A percentile compares a stretch with the other conserved stretches of the same genome.
These are phyloP conservation scores for Urocitellus parryii DNA, from an alignment of 2,113 vertebrate species.

Conservation along the genomic window DNA sequence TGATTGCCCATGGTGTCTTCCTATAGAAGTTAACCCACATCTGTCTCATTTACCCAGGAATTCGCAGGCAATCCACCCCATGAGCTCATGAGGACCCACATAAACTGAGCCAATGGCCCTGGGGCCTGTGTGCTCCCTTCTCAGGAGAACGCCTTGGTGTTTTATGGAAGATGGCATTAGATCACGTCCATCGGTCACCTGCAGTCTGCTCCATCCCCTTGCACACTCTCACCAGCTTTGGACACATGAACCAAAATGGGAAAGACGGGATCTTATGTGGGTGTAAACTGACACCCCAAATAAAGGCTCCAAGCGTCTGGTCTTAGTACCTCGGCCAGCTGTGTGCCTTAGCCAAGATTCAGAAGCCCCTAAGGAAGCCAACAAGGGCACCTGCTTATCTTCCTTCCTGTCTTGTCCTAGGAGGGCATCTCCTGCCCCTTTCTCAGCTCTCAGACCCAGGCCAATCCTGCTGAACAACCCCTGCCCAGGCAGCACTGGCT, in stretches of 20 bases:
- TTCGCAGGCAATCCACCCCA: neutral
- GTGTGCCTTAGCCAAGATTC: neutral
- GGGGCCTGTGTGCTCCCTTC: neutral
- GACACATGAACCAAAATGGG: neutral
- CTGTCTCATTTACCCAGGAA: neutral
- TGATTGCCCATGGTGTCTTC: neutral
- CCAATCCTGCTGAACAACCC: neutral
- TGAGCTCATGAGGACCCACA: neutral
- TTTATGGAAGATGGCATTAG: neutral
- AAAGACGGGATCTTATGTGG: neutral
- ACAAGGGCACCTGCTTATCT: neutral
- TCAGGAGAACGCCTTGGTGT: neutral
- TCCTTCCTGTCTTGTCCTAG: neutral
- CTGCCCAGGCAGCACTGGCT: neutral
- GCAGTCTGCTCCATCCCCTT: neutral
- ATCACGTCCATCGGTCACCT: fast-evolving
- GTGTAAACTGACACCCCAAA: neutral
- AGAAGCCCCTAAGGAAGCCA: neutral
- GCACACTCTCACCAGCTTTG: neutral
- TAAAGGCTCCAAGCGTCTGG: neutral
- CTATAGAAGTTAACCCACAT: neutral
- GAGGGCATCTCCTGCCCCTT: no score
- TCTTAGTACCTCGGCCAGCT: neutral
- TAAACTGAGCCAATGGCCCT: fast-evolving
- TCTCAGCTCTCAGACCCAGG: neutral